Evolutionary conservation across 2,888 invertebrate species (phyloP).

Genomic region (Adineta ricciae): DNA sequence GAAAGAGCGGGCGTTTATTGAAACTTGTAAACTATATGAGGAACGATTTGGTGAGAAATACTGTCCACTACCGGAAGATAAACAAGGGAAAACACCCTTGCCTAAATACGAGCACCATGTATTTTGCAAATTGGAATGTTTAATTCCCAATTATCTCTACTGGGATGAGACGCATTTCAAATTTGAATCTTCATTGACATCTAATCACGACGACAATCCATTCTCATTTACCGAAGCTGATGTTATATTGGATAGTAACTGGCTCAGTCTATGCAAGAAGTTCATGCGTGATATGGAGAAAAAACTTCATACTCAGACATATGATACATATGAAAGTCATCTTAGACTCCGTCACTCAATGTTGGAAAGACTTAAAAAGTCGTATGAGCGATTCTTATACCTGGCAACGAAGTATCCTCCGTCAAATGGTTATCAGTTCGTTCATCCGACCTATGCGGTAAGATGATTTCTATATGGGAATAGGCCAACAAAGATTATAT

Average conservation of each 20-base stretch:
- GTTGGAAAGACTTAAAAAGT: no score
- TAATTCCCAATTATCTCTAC: background rate
- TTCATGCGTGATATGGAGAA: background rate
- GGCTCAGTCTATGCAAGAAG: background rate
- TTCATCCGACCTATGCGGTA: no score
- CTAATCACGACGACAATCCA: background rate
- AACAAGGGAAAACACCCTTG: no score
- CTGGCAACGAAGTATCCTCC: no score
- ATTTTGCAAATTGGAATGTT: background rate
- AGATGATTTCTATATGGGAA: no score
- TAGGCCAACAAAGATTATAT: background rate
- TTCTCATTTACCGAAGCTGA: background rate
- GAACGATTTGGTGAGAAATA: background rate
- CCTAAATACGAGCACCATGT: background rate
- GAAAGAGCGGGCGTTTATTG: background rate
- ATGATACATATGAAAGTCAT: no score
- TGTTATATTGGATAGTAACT: background rate
- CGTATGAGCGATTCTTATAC: no score
- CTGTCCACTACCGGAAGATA: background rate
- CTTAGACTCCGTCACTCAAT: background rate
- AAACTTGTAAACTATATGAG: background rate
- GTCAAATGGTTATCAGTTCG: no score
- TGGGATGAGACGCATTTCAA: background rate
- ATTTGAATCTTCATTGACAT: background rate
- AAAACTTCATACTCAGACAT: background rate